Base-by-base conservation (phyloP, 2,888 invertebrate genomes). In the Microctonus aethiopoides region DNA sequence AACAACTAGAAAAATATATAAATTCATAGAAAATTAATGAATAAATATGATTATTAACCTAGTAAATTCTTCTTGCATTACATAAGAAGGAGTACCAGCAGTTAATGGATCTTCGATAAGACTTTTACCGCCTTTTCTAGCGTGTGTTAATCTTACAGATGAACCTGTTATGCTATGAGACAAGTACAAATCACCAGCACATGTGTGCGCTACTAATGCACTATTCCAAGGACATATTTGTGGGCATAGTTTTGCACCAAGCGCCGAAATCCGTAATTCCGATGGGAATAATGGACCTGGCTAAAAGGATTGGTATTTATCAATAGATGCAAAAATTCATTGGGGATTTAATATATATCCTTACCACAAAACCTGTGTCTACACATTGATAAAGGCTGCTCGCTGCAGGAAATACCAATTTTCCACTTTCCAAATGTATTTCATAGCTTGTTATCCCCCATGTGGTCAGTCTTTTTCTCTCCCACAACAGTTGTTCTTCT, bases 21-120 rank as follows among this genome's bases (percentile, higher is more conserved):
- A n/a, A n/a, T n/a, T n/a, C n/a, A n/a, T n/a, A n/a, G n/a, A n/a
- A n/a, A n/a, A n/a, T n/a, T n/a, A n/a, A n/a, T n/a, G n/a, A n/a
- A n/a, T n/a, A n/a, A n/a, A n/a, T n/a, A n/a, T n/a, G n/a, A n/a
- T n/a, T 11, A 22, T 2, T 41, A 75, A 86, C 86, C 86, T 81
- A 13, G 82, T 83, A 87, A 99, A 98, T 88, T 99, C 99, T 86
- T 99, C 99, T 87, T 99, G 99, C 85, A 97, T 97, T 0, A 99
- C 97, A 87, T 98, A 99, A 1, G 97, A 97, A 0, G 99, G 98
- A n/a, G 96, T 93, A 0, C 99, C 99, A 0, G 98, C 96, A 80
- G 94, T 95, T 0, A 93, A 87, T 0, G 96, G 95, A 86, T 96
- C 96, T 77, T 95, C 95, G 0, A 92, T 90, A 79, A 95, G 87